phyloP scores from a whole-genome alignment of 2,888 invertebrate genomes.

The Ormyrus rosae region DNA sequence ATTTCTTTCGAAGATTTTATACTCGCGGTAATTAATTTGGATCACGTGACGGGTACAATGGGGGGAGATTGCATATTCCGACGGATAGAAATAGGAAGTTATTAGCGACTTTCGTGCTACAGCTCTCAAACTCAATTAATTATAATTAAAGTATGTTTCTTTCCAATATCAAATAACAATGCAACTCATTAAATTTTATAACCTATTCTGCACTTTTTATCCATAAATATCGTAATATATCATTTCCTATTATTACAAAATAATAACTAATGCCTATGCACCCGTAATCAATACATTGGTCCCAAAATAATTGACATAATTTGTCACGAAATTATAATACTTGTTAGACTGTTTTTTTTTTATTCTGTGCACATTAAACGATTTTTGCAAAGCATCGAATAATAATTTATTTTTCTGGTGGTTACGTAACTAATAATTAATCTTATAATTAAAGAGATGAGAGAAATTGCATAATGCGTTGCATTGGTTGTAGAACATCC shows the following conservation, averaged over 20 bases:
- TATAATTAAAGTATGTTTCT: background rate
- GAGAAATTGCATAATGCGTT: conserved; percentile 33
- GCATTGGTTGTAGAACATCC: conserved; percentile 36
- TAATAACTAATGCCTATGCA: background rate
- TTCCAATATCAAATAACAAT: background rate
- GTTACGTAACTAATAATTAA: conserved; percentile 10
- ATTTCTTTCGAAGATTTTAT: background rate
- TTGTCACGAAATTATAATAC: background rate
- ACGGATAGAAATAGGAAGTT: conserved; percentile 11
- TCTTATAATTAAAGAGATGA: conserved; percentile 35
- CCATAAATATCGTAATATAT: background rate
- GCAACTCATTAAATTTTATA: background rate
- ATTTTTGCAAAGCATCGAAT: background rate
- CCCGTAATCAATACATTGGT: too few relatives aligned
- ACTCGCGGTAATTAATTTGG: background rate
- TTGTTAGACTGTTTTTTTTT: background rate
- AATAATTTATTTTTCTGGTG: too few relatives aligned
- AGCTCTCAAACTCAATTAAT: background rate
- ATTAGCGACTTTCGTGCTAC: conserved; percentile 18
- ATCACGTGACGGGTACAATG: conserved; percentile 17
- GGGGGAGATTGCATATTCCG: conserved; percentile 4
- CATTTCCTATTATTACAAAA: background rate
- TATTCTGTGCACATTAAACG: background rate
- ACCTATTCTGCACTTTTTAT: background rate
- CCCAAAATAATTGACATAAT: background rate